These are phyloP conservation scores for Geophilus truncorum DNA, from an alignment of 2,888 invertebrate genomes.

Conservation along the genomic window DNA sequence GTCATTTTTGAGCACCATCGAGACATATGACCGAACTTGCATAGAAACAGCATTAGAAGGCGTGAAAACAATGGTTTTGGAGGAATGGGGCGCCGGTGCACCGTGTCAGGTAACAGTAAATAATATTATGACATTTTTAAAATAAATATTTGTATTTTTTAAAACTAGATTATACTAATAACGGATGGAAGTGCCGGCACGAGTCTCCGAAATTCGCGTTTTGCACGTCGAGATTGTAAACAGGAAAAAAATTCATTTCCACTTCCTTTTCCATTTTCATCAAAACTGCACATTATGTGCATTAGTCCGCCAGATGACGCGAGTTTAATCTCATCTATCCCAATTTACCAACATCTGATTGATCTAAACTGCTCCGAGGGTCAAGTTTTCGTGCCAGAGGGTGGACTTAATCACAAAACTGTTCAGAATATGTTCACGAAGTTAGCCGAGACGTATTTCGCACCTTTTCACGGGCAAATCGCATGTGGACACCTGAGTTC, in stretches of 20 bases:
- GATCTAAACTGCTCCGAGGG: conserved; percentile 69
- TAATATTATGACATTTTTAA: neutral
- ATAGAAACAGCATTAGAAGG: conserved; percentile 73
- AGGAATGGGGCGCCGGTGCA: conserved; percentile 81
- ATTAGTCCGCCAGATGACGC: conserved; percentile 48
- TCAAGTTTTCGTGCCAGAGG: conserved; percentile 57
- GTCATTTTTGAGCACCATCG: conserved; percentile 66
- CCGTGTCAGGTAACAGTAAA: conserved; percentile 69
- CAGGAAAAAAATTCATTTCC: conserved; percentile 55
- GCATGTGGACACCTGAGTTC: conserved; percentile 72
- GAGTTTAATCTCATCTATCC: conserved; percentile 55
- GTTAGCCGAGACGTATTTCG: conserved; percentile 66
- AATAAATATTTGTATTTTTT: neutral
- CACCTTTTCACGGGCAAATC: conserved; percentile 64
- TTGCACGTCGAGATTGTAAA: conserved; percentile 35
- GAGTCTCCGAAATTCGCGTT: conserved; percentile 59
- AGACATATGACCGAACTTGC: conserved; percentile 81
- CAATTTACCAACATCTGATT: conserved; percentile 72
- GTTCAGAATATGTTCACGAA: conserved; percentile 59
- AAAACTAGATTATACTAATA: conserved; percentile 61
- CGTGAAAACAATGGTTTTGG: conserved; percentile 69
- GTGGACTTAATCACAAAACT: conserved; percentile 49
- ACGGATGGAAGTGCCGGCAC: conserved; percentile 71
- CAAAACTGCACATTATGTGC: conserved; percentile 61
- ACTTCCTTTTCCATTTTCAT: conserved; percentile 72